Evolutionary conservation across 1,140 invertebrate genomes (phyloP).

Genomic region (Monochamus saltuarius): DNA sequence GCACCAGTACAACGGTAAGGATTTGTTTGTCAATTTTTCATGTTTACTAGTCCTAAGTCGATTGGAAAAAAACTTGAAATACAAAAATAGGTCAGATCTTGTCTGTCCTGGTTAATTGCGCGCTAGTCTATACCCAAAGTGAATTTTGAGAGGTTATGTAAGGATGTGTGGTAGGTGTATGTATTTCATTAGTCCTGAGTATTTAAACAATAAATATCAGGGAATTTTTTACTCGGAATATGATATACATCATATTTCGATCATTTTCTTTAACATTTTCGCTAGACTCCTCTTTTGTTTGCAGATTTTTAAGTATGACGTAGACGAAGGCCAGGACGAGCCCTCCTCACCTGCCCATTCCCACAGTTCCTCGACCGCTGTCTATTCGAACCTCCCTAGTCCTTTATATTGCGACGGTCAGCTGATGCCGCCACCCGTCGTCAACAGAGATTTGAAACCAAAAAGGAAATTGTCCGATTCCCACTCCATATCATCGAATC

Average conservation of each 20-base stretch:
- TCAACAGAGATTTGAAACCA: constrained; percentile 80
- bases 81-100: no score
- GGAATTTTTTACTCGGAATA: neutral
- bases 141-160: no score
- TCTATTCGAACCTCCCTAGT: constrained; percentile 63
- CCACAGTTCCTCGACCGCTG: constrained; percentile 55
- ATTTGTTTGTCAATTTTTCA: neutral
- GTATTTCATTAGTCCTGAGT: no score
- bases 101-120: no score
- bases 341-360: constrained; percentile 58
- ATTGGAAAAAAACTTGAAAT: no score
- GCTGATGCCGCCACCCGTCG: constrained; percentile 64
- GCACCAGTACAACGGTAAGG: constrained; percentile 33
- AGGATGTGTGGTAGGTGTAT: no score
- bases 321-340: constrained; percentile 52
- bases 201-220: no score
- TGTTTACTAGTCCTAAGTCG: no score
- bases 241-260: no score
- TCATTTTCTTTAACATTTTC: no score
- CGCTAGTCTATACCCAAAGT: no score
- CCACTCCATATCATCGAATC: constrained; percentile 52
- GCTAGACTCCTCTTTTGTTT: constrained; percentile 4
- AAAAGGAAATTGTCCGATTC: constrained; percentile 63
- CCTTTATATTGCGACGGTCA: constrained; percentile 53
- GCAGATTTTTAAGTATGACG: constrained; percentile 61